Percentiles rank a stretch among this genome's conserved stretches.
phyloP scores from a whole-genome alignment of 1,140 invertebrate genomes.

The Dinoponera quadriceps region DNA sequence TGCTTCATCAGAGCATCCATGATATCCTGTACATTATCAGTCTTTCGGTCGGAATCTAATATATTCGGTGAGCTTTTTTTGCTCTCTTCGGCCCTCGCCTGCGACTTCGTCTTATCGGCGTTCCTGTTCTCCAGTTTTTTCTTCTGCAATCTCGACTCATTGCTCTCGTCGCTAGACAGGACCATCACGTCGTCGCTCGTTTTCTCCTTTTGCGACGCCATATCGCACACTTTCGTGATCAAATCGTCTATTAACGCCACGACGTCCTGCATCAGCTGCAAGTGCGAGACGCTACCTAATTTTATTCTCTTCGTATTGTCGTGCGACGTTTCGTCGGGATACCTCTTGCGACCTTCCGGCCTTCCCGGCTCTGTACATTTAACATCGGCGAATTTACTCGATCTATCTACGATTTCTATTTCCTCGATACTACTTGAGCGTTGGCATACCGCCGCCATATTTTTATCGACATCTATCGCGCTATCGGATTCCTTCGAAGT shows the following conservation, averaged over 20 bases:
- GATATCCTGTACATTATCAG: slow-evolving; percentile 83
- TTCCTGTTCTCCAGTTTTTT: slow-evolving; percentile 45
- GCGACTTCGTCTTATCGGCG: slow-evolving; percentile 41
- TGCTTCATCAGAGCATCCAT: slow-evolving; percentile 85
- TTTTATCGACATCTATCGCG: slow-evolving; percentile 56
- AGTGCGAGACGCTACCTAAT: slow-evolving; percentile 78
- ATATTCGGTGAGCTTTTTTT: slow-evolving; percentile 34
- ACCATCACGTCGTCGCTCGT: slow-evolving; percentile 77
- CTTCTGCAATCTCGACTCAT: slow-evolving; percentile 70
- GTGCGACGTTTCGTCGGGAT: slow-evolving; percentile 54
- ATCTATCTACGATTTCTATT: slow-evolving; percentile 71
- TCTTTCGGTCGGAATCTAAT: slow-evolving; percentile 60
- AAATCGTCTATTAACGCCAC: slow-evolving; percentile 82
- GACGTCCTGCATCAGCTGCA: slow-evolving; percentile 84
- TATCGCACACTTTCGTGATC: slow-evolving; percentile 82
- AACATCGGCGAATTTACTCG: slow-evolving; percentile 64
- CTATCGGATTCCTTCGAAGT: slow-evolving; percentile 54
- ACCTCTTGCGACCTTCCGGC: slow-evolving; percentile 71
- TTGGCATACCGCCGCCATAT: slow-evolving; percentile 53
- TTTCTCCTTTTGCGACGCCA: slow-evolving; percentile 69
- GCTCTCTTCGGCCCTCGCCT: slow-evolving; percentile 28
- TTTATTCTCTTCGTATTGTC: slow-evolving; percentile 79
- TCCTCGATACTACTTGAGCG: slow-evolving; percentile 77
- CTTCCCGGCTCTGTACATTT: slow-evolving; percentile 41
- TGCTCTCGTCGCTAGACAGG: slow-evolving; percentile 81